Percentiles rank a stretch among this genome's conserved stretches.
phyloP scores from a whole-genome alignment of 2,113 vertebrate species.

The Psilopsiagon aurifrons region DNA sequence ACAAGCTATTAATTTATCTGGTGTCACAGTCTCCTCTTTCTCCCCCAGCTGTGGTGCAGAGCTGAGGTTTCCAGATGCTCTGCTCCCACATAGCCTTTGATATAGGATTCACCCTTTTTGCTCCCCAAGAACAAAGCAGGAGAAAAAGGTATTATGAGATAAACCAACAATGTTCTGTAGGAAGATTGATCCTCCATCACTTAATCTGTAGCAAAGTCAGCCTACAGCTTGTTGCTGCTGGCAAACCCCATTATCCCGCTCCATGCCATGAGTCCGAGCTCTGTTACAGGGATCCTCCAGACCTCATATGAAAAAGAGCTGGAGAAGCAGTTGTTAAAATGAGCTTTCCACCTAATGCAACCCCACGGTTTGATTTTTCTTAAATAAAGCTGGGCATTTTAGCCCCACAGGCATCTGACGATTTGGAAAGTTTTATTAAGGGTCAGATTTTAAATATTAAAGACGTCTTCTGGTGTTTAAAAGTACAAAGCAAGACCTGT shows the following conservation, averaged over 20 bases:
- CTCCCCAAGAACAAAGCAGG: constrained; percentile 22
- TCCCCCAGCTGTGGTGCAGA: neutral
- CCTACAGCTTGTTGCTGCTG: neutral
- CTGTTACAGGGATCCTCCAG: neutral
- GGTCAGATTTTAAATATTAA: constrained; percentile 49
- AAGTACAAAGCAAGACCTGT: neutral
- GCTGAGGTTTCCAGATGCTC: neutral
- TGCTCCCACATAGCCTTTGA: neutral
- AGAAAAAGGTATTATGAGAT: constrained; percentile 29
- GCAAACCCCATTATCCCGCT: neutral
- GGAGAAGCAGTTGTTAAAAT: neutral
- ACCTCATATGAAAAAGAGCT: neutral
- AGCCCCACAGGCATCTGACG: neutral
- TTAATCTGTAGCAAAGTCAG: neutral
- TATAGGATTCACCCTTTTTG: constrained; percentile 40
- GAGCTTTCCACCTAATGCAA: neutral
- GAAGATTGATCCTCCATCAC: neutral
- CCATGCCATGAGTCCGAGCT: neutral
- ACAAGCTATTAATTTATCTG: neutral
- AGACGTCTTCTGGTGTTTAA: neutral
- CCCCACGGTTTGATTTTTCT: neutral
- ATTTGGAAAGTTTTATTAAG: neutral
- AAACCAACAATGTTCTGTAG: neutral
- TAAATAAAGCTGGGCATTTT: neutral
- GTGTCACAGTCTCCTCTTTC: neutral